These are phyloP conservation scores for Tamias sibiricus DNA, from an alignment of 2,113 vertebrate species.

Conservation along the genomic window DNA sequence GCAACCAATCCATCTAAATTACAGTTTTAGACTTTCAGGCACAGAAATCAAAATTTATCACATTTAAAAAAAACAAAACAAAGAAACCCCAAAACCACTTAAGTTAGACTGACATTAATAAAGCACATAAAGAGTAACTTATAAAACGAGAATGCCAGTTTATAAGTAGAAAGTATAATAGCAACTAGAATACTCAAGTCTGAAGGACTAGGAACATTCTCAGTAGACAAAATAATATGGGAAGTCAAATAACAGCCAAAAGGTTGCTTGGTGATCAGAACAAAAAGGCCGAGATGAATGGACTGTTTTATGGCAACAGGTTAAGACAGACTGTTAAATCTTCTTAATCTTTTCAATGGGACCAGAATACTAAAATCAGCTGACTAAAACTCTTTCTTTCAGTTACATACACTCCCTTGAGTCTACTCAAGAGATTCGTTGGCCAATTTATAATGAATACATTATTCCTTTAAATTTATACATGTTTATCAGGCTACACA, in stretches of 20 bases:
- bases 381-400: not conserved
- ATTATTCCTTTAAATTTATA: not conserved
- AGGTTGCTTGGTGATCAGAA: not conserved
- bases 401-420: not conserved
- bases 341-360: not conserved
- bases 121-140: constrained; percentile 40
- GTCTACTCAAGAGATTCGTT: not conserved
- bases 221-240: constrained; percentile 8
- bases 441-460: not conserved
- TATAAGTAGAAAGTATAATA: constrained; percentile 8
- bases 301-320: not conserved
- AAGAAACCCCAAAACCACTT: not conserved
- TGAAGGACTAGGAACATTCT: not conserved
- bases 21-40: not conserved
- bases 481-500: not conserved
- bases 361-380: not conserved
- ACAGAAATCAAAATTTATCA: constrained; percentile 20
- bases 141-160: constrained; percentile 43
- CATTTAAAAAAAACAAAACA: not conserved
- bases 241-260: constrained; percentile 1
- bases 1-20: not conserved
- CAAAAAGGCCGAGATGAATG: not conserved
- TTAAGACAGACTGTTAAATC: not conserved
- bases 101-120: not conserved
- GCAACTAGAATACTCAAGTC: not conserved